Base-by-base conservation (phyloP, 1,140 invertebrate species). In the Monomorium pharaonis region DNA sequence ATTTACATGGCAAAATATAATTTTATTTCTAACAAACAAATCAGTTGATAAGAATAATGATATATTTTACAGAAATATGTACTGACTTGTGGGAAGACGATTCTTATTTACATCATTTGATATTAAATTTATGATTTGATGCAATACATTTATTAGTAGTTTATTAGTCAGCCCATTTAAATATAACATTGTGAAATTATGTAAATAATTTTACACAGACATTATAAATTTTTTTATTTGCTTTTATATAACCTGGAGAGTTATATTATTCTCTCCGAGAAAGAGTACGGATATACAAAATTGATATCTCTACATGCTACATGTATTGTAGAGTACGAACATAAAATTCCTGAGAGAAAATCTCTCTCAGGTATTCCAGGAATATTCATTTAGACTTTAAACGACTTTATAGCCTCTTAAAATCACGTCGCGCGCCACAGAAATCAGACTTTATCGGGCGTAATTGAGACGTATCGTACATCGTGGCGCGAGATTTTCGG, bases 391-490 rank as follows among this genome's bases (percentile, higher is more conserved):
- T 44, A 42, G 2, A n/a, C 30, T 67, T 63, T 44, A 65, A 65
- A 24, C 18, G 56, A 21, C 33, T 30, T 49, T 63, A 49, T n/a
- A 30, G 30, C 12, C 58, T 47, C 7, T 65, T 47, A 37, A 33
- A 78, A 56, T n/a, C n/a, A 24, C 42, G 2, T 27, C 37, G 10
- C 49, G 0, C 18, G n/a, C n/a, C n/a, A n/a, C 24, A 14, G 33
- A 69, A 21, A 70, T 72, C 37, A 51, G 51, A 72, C 27, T 70
- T 67, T 62, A 80, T 76, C 72, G 54, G 5, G 49, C 27, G 42
- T 87, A 88, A 89, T 89, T 89, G 83, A 88, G 83, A 88, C 60
- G 30, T 85, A 47, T 14, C 74, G n/a, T 47, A 44, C 9, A 24
- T 51, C 67, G 33, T 18, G 56, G 49, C 42, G 49, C 42, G 69